phyloP scores from a whole-genome alignment of 2,888 invertebrate species.

The Didymodactylos carnosus region DNA sequence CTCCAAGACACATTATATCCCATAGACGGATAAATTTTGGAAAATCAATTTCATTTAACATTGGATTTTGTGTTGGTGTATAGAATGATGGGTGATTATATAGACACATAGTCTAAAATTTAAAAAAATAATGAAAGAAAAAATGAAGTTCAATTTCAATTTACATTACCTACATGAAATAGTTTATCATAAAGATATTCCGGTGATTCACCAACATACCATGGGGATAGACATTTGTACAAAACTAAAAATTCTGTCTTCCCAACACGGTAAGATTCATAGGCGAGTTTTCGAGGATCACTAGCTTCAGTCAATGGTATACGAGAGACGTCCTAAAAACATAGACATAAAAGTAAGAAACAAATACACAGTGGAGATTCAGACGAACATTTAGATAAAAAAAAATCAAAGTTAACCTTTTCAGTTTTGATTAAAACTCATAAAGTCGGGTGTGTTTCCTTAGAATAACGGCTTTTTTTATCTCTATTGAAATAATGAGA shows the following conservation, averaged over 20 bases:
- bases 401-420: background rate
- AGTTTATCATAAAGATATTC: background rate
- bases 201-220: background rate
- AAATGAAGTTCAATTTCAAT: background rate
- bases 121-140: background rate
- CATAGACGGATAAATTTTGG: conserved; percentile 59
- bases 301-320: background rate
- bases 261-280: background rate
- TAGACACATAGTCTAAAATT: background rate
- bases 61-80: too few relatives aligned
- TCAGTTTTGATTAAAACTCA: too few relatives aligned
- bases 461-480: too few relatives aligned
- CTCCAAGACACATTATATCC: conserved; percentile 59
- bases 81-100: too few relatives aligned
- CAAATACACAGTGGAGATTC: too few relatives aligned
- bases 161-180: background rate
- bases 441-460: too few relatives aligned
- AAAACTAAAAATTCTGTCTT: background rate
- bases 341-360: background rate
- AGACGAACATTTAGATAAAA: too few relatives aligned
- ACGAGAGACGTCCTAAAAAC: background rate
- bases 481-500: too few relatives aligned
- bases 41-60: conserved; percentile 53
- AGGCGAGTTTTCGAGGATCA: background rate
- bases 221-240: background rate